These are phyloP conservation scores for Poliocrania exsul DNA, from an alignment of 2,797 vertebrate genomes.

Conservation along the genomic window DNA sequence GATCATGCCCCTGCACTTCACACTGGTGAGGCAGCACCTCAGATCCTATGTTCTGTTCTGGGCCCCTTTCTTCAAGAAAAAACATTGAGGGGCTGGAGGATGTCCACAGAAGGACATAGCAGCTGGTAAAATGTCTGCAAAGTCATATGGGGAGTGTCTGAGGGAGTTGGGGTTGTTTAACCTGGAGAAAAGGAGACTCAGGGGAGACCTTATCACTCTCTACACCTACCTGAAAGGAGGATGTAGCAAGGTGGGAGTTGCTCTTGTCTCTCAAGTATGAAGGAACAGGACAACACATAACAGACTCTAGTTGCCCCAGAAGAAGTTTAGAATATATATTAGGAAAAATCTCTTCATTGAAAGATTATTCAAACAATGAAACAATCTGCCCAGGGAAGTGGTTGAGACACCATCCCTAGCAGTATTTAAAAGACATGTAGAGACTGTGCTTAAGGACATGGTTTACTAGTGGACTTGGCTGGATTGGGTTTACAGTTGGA, in stretches of 20 bases:
- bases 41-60: background rate
- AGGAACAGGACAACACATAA: background rate
- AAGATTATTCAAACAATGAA: background rate
- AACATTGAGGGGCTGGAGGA: background rate
- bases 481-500: background rate
- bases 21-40: background rate
- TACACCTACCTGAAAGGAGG: background rate
- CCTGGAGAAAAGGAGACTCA: background rate
- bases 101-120: background rate
- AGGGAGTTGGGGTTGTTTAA: background rate
- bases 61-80: background rate
- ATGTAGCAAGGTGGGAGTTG: background rate
- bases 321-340: background rate
- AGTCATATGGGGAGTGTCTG: background rate
- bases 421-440: background rate
- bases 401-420: too few species aligned
- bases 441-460: background rate
- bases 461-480: background rate
- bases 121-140: background rate
- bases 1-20: background rate
- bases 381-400: too few species aligned
- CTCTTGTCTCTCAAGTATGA: background rate
- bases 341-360: background rate
- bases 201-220: background rate
- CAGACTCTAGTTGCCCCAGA: background rate